phyloP scores from a whole-genome alignment of 2,888 invertebrate genomes.

The Dioctria rufipes region DNA sequence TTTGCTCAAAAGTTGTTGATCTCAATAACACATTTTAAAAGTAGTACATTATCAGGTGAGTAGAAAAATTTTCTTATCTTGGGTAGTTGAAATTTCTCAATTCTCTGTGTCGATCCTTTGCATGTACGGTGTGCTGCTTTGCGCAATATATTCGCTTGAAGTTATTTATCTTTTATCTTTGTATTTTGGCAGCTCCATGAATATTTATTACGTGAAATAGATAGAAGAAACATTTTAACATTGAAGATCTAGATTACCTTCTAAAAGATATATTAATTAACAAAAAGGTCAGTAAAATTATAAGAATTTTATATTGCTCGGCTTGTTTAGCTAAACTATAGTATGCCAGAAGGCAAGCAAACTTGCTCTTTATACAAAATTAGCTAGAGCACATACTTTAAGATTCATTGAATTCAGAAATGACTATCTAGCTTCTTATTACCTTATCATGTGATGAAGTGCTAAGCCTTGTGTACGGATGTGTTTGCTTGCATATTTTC shows the following conservation, averaged over 20 bases:
- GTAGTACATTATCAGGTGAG: constrained; percentile 14
- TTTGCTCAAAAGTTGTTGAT: constrained; percentile 31
- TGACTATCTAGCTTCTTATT: no score
- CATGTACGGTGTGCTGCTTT: not conserved
- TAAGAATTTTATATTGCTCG: no score
- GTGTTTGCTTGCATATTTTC: no score
- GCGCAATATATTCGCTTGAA: constrained; percentile 3
- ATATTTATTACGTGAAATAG: not conserved
- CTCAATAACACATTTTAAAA: constrained; percentile 12
- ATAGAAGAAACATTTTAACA: no score
- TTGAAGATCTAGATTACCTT: no score
- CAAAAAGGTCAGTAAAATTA: no score
- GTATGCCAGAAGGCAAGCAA: no score
- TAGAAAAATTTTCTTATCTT: not conserved
- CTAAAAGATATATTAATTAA: no score
- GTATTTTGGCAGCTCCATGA: not conserved
- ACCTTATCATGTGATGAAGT: constrained; percentile 17
- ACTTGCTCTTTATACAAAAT: no score
- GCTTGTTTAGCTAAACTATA: no score
- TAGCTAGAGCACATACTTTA: no score
- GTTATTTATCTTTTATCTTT: constrained; percentile 2
- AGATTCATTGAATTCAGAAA: no score
- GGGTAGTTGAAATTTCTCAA: not conserved
- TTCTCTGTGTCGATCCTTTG: not conserved
- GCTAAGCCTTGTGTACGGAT: not conserved